These are phyloP conservation scores for Lepilemur ruficaudatus DNA, from an alignment of 2,797 vertebrate genomes.

Conservation along the genomic window DNA sequence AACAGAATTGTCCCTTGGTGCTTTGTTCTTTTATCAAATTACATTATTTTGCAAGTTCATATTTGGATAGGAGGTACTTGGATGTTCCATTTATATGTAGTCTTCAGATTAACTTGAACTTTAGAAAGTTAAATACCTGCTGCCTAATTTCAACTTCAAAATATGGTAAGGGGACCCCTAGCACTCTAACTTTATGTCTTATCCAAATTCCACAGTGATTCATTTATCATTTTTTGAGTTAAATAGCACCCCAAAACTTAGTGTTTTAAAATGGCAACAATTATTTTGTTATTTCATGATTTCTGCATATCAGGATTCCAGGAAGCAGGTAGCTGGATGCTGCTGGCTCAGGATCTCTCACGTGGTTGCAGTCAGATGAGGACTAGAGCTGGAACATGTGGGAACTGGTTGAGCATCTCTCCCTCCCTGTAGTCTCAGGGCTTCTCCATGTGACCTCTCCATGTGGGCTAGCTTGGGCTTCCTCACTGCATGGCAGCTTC, in stretches of 20 bases:
- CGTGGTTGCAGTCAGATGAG: not conserved
- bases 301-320: not conserved
- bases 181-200: not conserved
- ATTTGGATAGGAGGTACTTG: not conserved
- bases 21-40: not conserved
- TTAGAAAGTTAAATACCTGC: not conserved
- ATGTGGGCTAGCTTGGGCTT: not conserved
- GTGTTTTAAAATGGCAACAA: not conserved
- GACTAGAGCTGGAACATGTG: not conserved
- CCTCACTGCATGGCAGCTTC: not conserved
- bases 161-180: not conserved
- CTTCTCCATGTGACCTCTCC: not conserved
- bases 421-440: not conserved
- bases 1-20: not conserved
- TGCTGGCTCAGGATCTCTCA: not conserved
- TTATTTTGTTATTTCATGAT: not conserved
- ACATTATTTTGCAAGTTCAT: conserved; percentile 1
- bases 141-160: conserved; percentile 19
- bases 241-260: not conserved
- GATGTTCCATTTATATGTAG: not conserved
- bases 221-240: not conserved
- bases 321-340: not conserved
- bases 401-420: not conserved
- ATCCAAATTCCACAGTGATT: not conserved
- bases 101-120: conserved; percentile 6